These are phyloP conservation scores for Drosophila auraria DNA, from an alignment of 1,140 invertebrate genomes.

Conservation along the genomic window DNA sequence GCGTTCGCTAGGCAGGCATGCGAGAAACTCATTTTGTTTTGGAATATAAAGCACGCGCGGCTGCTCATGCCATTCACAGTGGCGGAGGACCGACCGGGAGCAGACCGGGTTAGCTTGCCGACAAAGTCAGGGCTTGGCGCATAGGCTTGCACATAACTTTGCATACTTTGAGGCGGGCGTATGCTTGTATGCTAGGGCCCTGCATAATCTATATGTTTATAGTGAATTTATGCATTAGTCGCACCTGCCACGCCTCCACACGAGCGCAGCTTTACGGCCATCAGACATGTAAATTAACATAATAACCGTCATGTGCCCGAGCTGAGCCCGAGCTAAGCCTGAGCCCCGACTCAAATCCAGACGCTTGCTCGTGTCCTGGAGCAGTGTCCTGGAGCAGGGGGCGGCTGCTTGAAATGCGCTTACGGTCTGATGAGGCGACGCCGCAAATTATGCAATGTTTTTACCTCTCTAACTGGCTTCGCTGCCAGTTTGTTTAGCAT, in stretches of 20 bases:
- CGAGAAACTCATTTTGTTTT: conserved; percentile 80
- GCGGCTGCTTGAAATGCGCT: conserved; percentile 60
- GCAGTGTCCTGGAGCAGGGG: too few species aligned
- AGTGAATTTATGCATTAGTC: conserved; percentile 76
- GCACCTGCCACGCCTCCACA: conserved; percentile 50
- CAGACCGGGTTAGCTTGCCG: conserved; percentile 7
- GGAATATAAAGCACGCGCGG: conserved; percentile 70
- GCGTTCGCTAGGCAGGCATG: conserved; percentile 57
- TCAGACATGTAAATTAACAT: conserved; percentile 79
- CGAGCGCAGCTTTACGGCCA: conserved; percentile 48
- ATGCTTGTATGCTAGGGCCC: neutral
- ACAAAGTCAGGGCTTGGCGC: conserved; percentile 34
- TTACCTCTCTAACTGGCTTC: conserved; percentile 14
- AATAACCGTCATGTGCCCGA: conserved; percentile 59
- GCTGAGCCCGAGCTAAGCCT: conserved; percentile 31
- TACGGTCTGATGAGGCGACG: conserved; percentile 39
- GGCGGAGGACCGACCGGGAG: conserved; percentile 1
- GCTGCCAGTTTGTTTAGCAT: conserved; percentile 35
- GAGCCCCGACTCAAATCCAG: conserved; percentile 38
- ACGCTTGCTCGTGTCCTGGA: conserved; percentile 40
- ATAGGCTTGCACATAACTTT: conserved; percentile 58
- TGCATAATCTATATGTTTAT: conserved; percentile 39
- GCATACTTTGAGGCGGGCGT: conserved; percentile 29
- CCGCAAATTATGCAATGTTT: conserved; percentile 70
- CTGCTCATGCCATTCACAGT: conserved; percentile 61